phyloP scores from a whole-genome alignment of 2,888 invertebrate species.

The Odontothrips loti region DNA sequence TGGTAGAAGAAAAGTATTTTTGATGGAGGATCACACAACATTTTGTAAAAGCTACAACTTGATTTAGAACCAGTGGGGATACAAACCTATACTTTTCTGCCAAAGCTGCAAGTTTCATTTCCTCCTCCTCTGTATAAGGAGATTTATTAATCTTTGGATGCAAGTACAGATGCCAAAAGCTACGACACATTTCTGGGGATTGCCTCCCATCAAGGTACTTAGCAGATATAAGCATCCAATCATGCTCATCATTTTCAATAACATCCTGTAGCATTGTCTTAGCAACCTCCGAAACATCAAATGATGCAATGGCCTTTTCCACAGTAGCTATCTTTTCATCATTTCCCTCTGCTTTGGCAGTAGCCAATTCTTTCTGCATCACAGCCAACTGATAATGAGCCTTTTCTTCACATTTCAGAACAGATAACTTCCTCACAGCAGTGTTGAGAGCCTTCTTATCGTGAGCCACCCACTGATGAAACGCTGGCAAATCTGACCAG shows the following conservation, averaged over 20 bases:
- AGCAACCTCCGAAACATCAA: neutral
- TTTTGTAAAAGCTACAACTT: too few relatives aligned
- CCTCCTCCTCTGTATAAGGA: neutral
- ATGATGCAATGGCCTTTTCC: neutral
- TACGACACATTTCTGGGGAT: neutral
- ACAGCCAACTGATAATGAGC: neutral
- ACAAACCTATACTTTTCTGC: neutral
- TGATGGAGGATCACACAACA: neutral
- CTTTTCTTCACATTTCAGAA: neutral
- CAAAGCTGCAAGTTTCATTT: neutral
- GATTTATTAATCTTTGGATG: neutral
- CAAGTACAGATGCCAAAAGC: slow-evolving; percentile 7
- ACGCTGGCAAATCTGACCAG: neutral
- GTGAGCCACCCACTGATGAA: neutral
- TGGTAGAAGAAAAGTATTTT: neutral
- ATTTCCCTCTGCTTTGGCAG: neutral
- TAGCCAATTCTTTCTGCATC: neutral
- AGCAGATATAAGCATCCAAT: neutral
- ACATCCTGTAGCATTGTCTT: neutral
- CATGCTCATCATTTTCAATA: neutral
- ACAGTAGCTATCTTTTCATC: neutral
- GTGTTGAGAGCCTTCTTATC: neutral
- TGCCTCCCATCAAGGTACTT: neutral
- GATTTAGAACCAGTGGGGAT: neutral
- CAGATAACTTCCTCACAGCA: neutral